Base-by-base conservation (phyloP, 2,888 invertebrate genomes). In the Ophioninae sp. region DNA sequence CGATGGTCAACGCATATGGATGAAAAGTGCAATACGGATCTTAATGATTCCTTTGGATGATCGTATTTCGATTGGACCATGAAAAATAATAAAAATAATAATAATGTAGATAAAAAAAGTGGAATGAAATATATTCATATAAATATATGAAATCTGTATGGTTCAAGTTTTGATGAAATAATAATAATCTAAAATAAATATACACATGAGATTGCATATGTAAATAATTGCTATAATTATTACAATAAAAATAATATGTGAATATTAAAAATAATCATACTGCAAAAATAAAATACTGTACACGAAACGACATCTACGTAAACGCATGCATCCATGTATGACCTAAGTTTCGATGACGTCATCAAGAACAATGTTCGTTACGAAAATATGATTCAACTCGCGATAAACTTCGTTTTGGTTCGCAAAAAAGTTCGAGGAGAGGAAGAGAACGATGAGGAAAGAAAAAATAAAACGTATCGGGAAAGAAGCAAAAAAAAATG, bases 11-110 rank as follows among this genome's bases (percentile, higher is more conserved):
- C 5, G 51, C 13, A 13, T 51, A 51, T 51, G 51, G 51, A 51
- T 13, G 51, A 17, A 22, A 68, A 68, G 68, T 68, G 68, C 44
- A 51, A 51, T 17, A 68, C 68, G 51, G 51, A 68, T 51, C 6
- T 68, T 23, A 8, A 51, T 23, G 23, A 64, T 51, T 51, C 51
- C 51, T 51, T 39, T 8, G 20, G 44, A 23, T 0, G 51, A 51
- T 68, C 22, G 8, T 30, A 51, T 44, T 17, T 68, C 67, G n/a
- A 68, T 22, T 13, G 5, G 51, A 23, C 30, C 44, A 23, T 51
- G 17, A 8, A 39, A 51, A 68, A 30, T 9, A 51, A 20, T 5
- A 20, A 51, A 3, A 17, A 51, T 17, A 10, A 51, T 51, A 17
- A 51, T 51, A 17, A 51, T 51, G 6, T 17, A 6, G 17, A 51